Evolutionary conservation across 2,888 invertebrate species (phyloP), one percentile per base, ranked within the genome.

Genomic region (Microctonus aethiopoides): DNA sequence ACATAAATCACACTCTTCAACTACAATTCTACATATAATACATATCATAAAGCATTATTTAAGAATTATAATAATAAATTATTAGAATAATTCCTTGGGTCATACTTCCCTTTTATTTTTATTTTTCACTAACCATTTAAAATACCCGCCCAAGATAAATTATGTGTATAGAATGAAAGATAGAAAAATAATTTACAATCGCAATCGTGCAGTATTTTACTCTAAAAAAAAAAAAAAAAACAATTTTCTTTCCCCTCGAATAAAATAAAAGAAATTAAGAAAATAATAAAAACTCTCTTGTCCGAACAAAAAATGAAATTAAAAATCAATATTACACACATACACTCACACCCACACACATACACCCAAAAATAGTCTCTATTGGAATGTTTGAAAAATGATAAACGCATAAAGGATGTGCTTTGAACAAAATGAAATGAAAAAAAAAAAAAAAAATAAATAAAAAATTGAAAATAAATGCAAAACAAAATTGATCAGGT

Each of bases 401-500:
- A 34, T 32, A 26, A 65, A 36, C 34, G 56, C 34, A 32, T 52
- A 51, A n/a, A 24, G 29, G 61, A 52, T 46, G 51, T 70, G 61
- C 65, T 24, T 39, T 56, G 39, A 66, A 29, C 34, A 66, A 29
- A 52, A 63, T n/a, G n/a, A 54, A 39, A 52, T 13, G 26, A 61
- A 52, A 41, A 22, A 52, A 70, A 59, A 54, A 60, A 41, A 11
- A 51, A n/a, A n/a, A n/a, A n/a, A n/a, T n/a, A n/a, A n/a, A n/a
- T n/a, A n/a, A n/a, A n/a, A 51, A 22, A 26, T 24, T 26, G 22
- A 57, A 66, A 24, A 24, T 16, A 46, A 24, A 20, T 13, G n/a
- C n/a, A n/a, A 13, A 22, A 16, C 24, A 32, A 5, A 46, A 22
- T 57, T 51, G 63, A 76, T 82, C 79, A 84, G 75, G 84, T 83